Conservation (phyloP, 2,113 vertebrate species). For the Misgurnus mizolepis region DNA sequence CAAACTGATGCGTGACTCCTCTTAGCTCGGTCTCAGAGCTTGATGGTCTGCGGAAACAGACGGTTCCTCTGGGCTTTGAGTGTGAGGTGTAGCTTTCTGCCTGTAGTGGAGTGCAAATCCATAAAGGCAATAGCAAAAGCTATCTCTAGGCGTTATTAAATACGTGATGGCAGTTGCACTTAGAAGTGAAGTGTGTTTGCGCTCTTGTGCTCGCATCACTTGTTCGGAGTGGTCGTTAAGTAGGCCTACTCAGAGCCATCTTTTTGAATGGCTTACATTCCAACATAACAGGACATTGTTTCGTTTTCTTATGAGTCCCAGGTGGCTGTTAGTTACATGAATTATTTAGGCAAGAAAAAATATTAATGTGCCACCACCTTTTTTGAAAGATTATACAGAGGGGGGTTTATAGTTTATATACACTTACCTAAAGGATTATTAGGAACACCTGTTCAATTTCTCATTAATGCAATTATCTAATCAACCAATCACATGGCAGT, state of each 20-base stretch:
- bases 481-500: too few relatives aligned
- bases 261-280: conserved; percentile 66
- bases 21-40: conserved; percentile 43
- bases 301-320: conserved; percentile 70
- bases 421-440: too few relatives aligned
- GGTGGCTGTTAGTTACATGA: conserved; percentile 70
- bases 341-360: conserved; percentile 59
- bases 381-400: conserved; percentile 8
- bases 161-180: conserved; percentile 14
- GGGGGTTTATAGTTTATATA: not conserved
- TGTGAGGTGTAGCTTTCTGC: conserved; percentile 15
- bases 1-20: conserved; percentile 41
- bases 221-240: conserved; percentile 49
- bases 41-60: conserved; percentile 2
- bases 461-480: too few relatives aligned
- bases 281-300: conserved; percentile 69
- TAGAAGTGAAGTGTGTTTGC: not conserved
- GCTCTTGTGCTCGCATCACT: not conserved
- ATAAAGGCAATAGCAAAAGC: conserved; percentile 28
- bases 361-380: not conserved
- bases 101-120: conserved; percentile 29
- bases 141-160: conserved; percentile 4
- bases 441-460: too few relatives aligned
- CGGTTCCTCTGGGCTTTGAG: conserved; percentile 39
- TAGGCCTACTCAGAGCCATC: conserved; percentile 69